These are phyloP conservation scores for Phocoena phocoena DNA, from an alignment of 2,113 vertebrate genomes.

Conservation along the genomic window DNA sequence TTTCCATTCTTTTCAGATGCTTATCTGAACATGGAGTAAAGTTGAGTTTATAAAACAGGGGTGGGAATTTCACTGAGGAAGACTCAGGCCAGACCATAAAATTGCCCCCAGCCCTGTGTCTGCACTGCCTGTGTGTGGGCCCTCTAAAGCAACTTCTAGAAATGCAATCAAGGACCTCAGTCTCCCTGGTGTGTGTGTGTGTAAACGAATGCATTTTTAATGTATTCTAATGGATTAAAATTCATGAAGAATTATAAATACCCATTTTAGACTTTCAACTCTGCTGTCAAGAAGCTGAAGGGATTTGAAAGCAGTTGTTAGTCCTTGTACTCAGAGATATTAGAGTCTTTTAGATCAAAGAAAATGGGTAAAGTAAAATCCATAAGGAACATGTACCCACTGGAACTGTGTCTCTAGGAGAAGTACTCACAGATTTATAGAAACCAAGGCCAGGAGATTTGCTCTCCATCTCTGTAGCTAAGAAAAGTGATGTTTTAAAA, in stretches of 20 bases:
- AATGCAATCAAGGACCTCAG: neutral
- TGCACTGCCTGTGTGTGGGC: neutral
- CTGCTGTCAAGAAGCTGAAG: neutral
- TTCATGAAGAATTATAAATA: neutral
- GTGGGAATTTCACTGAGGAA: slow-evolving; percentile 62
- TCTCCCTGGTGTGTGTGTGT: neutral
- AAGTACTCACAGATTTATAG: neutral
- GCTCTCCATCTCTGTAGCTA: neutral
- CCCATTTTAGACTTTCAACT: neutral
- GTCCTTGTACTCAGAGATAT: neutral
- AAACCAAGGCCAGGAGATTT: neutral
- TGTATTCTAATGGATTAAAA: neutral
- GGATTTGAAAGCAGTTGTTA: neutral
- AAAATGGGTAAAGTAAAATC: neutral
- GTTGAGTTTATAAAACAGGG: slow-evolving; percentile 53
- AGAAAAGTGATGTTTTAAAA: neutral
- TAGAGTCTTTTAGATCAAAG: neutral
- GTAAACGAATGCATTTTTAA: neutral
- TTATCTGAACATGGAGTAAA: slow-evolving; percentile 46
- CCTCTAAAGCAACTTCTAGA: neutral
- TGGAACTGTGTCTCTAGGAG: neutral
- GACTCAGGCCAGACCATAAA: slow-evolving; percentile 28
- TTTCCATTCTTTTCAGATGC: slow-evolving; percentile 48
- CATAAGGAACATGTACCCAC: neutral
- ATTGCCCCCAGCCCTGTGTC: neutral